Evolutionary conservation across 1,140 invertebrate genomes (phyloP).

Genomic region (Zaprionus inermis): DNA sequence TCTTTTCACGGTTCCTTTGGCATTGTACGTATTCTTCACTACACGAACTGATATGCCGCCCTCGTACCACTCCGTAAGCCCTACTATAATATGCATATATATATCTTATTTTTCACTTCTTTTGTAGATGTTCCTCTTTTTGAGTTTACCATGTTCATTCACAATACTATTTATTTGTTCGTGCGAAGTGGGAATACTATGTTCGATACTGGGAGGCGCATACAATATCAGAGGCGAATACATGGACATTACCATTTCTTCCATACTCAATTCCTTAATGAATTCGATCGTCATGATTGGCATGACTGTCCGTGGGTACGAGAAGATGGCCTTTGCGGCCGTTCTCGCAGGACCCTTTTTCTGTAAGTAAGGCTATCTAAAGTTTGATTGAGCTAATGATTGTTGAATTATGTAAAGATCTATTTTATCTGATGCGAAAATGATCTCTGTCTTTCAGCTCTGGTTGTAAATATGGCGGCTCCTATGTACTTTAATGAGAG

Average conservation of each 20-base stretch:
- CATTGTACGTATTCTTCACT: slow-evolving; percentile 26
- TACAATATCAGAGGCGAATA: slow-evolving; percentile 23
- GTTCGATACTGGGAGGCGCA: slow-evolving; percentile 34
- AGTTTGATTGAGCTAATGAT: no score
- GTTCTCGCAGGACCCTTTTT: slow-evolving; percentile 50
- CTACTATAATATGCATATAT: no score
- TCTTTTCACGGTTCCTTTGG: slow-evolving; percentile 36
- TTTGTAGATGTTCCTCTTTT: no score
- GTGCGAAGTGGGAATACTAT: slow-evolving; percentile 52
- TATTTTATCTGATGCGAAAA: neutral
- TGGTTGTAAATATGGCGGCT: slow-evolving; percentile 25
- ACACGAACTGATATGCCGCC: slow-evolving; percentile 62
- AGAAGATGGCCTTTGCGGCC: slow-evolving; percentile 64
- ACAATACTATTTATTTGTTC: slow-evolving; percentile 44
- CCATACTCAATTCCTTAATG: slow-evolving; percentile 21
- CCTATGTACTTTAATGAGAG: slow-evolving; percentile 14
- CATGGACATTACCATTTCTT: slow-evolving; percentile 40
- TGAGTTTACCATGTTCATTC: neutral
- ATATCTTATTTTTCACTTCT: no score
- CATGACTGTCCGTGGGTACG: slow-evolving; percentile 50
- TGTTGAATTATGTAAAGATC: no score
- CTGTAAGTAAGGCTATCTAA: slow-evolving; percentile 28
- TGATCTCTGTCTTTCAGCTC: slow-evolving; percentile 18
- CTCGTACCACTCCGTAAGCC: slow-evolving; percentile 48
- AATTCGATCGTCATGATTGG: slow-evolving; percentile 38